phyloP scores from a whole-genome alignment of 2,113 vertebrate species.

The Neotragus pygmaeus region DNA sequence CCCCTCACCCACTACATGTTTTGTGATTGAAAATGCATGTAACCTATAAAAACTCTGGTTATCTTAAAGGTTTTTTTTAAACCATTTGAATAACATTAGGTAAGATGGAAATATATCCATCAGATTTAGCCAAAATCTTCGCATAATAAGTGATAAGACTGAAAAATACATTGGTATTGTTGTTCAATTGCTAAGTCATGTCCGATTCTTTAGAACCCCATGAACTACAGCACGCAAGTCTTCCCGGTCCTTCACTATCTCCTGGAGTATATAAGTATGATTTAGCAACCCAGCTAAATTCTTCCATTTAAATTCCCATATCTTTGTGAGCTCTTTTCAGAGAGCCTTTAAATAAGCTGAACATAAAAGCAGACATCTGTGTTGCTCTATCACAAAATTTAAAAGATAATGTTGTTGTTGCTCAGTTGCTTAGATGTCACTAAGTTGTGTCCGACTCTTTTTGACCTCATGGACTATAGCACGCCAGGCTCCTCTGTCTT shows the following conservation, averaged over 20 bases:
- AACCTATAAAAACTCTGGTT: background rate
- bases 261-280: background rate
- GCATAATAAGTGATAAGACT: background rate
- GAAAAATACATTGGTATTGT: background rate
- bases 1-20: background rate
- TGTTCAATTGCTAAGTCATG: background rate
- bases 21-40: background rate
- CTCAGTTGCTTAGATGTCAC: too few species aligned
- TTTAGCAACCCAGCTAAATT: background rate
- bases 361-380: background rate
- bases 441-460: background rate
- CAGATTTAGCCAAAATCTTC: background rate
- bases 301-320: background rate
- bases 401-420: background rate
- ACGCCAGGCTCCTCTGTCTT: background rate
- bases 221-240: background rate
- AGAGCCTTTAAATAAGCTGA: background rate
- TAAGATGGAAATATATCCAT: constrained; percentile 6
- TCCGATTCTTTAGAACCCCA: background rate
- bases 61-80: background rate
- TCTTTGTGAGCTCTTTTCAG: background rate
- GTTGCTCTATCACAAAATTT: background rate
- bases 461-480: background rate
- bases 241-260: background rate
- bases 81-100: background rate